Percentiles rank a stretch among this genome's conserved stretches.
phyloP scores from a whole-genome alignment of 2,113 vertebrate genomes.

The Thamnophis sirtalis region DNA sequence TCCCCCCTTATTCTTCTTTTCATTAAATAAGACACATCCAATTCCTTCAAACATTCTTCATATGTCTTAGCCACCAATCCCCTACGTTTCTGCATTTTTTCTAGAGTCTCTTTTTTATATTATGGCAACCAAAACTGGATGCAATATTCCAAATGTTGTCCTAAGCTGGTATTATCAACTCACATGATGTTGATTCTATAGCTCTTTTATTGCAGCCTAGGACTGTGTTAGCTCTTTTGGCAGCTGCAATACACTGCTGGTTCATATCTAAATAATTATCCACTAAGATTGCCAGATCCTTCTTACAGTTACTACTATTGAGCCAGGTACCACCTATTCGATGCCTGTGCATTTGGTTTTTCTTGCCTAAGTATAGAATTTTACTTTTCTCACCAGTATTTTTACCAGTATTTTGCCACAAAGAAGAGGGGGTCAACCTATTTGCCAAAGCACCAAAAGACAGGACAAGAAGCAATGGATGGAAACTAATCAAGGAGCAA shows the following conservation, averaged over 20 bases:
- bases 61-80: not conserved
- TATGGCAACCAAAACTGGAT: not conserved
- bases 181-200: not conserved
- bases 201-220: not conserved
- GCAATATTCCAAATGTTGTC: not conserved
- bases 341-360: not conserved
- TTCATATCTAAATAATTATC: too few species aligned
- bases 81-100: not conserved
- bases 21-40: not conserved
- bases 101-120: not conserved
- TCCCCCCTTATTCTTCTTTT: not conserved
- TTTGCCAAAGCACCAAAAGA: too few species aligned
- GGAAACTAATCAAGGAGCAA: too few species aligned
- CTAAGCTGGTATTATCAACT: not conserved
- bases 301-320: too few species aligned
- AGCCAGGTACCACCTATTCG: not conserved
- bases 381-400: not conserved
- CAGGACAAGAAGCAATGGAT: too few species aligned
- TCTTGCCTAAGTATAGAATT: too few species aligned
- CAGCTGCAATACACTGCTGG: too few species aligned
- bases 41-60: not conserved
- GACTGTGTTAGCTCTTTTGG: too few species aligned
- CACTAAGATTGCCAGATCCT: not conserved
- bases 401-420: not conserved
- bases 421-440: too few species aligned